Conservation (phyloP, 1,140 invertebrate genomes). For the Papilio xuthus region DNA sequence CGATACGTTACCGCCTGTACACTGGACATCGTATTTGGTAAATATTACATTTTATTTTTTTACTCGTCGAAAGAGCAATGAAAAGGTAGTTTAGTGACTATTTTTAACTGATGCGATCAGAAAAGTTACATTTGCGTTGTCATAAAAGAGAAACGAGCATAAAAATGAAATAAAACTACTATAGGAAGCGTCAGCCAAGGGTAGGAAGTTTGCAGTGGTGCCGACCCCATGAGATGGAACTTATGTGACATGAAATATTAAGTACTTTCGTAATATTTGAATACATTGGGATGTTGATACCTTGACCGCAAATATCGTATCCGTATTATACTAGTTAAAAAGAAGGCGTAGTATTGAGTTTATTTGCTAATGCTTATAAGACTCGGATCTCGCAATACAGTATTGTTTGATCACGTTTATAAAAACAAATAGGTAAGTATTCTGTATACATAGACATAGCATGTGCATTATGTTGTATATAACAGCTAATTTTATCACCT, state of each 20-base stretch:
- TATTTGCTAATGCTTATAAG: conserved; percentile 12
- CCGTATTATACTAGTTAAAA: neutral
- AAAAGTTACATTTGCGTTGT: neutral
- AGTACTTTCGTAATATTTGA: too few species aligned
- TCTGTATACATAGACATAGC: neutral
- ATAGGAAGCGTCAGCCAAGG: too few species aligned
- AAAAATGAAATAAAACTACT: too few species aligned
- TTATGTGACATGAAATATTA: neutral
- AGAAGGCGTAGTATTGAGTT: neutral
- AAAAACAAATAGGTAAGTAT: neutral
- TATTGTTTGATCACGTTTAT: conserved; percentile 15
- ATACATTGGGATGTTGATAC: neutral
- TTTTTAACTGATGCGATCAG: neutral
- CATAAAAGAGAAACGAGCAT: too few species aligned
- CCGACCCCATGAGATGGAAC: neutral
- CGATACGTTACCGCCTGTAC: conserved; percentile 85
- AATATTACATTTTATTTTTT: conserved; percentile 45
- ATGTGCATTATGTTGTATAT: neutral
- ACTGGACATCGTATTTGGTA: conserved; percentile 89
- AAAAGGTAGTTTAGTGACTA: neutral
- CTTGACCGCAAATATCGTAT: neutral
- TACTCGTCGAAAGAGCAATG: neutral
- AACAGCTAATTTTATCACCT: neutral
- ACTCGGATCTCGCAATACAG: neutral
- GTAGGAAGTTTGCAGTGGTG: too few species aligned